Evolutionary conservation across 2,113 vertebrate species (phyloP).

Genomic region (Halcyon senegalensis): DNA sequence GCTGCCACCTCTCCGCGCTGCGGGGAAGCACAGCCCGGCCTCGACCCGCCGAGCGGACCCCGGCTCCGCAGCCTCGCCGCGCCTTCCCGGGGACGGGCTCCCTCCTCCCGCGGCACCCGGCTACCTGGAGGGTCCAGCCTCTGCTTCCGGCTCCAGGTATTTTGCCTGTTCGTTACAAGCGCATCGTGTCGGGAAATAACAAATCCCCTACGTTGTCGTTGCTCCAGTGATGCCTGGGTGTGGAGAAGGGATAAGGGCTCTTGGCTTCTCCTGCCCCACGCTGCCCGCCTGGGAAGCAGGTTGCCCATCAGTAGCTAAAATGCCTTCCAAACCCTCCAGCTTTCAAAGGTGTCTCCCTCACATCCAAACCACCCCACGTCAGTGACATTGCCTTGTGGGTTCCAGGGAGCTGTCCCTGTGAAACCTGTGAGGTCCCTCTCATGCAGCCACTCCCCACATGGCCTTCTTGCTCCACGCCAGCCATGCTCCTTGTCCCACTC

Average conservation of each 20-base stretch:
- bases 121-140: not conserved
- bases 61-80: not conserved
- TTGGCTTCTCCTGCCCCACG: not conserved
- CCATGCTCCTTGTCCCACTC: not conserved
- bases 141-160: not conserved
- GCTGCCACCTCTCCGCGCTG: constrained; percentile 66
- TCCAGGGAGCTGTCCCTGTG: not conserved
- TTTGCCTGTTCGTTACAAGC: too few relatives aligned
- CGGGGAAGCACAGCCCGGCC: constrained; percentile 37
- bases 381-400: not conserved
- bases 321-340: not conserved
- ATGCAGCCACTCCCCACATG: fast-evolving
- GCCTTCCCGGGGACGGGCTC: not conserved
- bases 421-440: not conserved
- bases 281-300: not conserved
- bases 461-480: not conserved
- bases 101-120: not conserved
- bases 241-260: fast-evolving
- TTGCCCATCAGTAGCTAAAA: not conserved
- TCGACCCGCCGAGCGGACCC: not conserved
- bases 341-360: not conserved
- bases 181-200: not conserved
- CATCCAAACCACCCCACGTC: fast-evolving
- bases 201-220: not conserved
- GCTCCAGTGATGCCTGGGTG: fast-evolving